Evolutionary conservation across 2,888 invertebrate species (phyloP).

Genomic region (Chymomyza caudatula): DNA sequence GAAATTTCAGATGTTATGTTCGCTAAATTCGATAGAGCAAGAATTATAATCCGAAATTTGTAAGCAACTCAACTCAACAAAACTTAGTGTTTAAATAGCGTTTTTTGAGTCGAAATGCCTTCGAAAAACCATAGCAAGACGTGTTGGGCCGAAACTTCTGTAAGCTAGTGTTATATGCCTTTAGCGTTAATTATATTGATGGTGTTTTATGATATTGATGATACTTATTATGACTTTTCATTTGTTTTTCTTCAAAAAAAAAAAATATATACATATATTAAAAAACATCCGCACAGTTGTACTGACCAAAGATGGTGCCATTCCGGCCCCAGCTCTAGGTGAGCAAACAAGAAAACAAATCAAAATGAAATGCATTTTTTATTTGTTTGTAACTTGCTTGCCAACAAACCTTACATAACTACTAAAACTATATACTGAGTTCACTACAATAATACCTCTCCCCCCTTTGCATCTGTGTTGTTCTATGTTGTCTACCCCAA

Average conservation of each 20-base stretch:
- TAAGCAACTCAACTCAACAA: too few relatives aligned
- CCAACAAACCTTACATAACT: conserved; percentile 7
- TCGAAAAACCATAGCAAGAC: too few relatives aligned
- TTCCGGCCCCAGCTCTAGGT: conserved; percentile 79
- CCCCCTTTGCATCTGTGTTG: not conserved
- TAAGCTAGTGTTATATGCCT: too few relatives aligned
- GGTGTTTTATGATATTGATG: not conserved
- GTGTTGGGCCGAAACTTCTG: too few relatives aligned
- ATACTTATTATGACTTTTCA: conserved; percentile 8
- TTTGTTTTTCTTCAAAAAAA: conserved; percentile 30
- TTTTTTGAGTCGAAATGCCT: too few relatives aligned
- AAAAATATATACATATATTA: conserved; percentile 52
- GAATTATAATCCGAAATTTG: too few relatives aligned
- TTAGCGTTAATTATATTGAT: not conserved
- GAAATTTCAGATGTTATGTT: too few relatives aligned
- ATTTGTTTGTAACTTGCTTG: conserved; percentile 37
- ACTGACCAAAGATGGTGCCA: conserved; percentile 79
- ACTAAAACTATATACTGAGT: not conserved
- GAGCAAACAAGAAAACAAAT: conserved; percentile 70
- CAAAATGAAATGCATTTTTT: conserved; percentile 34
- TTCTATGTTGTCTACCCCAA: conserved; percentile 29
- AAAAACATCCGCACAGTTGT: conserved; percentile 73
- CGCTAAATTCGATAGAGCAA: too few relatives aligned
- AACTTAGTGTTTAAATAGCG: too few relatives aligned
- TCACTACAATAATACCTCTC: conserved; percentile 2